Evolutionary conservation across 1,140 invertebrate species (phyloP).

Genomic region (Ostrea denselamellosa): DNA sequence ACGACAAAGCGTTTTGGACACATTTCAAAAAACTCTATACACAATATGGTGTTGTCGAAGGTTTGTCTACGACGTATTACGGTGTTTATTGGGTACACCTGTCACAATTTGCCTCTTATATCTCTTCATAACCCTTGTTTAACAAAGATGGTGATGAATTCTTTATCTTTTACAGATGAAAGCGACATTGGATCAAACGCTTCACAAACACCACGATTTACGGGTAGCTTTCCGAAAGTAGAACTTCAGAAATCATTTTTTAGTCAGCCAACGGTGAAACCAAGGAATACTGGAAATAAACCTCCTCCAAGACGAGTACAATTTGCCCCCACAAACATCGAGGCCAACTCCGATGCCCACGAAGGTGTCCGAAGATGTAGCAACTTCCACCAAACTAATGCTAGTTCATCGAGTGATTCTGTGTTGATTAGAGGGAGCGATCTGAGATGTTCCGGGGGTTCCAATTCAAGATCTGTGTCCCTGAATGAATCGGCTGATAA

Average conservation of each 20-base stretch:
- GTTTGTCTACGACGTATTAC: slow-evolving; percentile 39
- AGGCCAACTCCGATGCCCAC: not conserved
- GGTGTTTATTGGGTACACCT: not conserved
- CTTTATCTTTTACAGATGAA: slow-evolving; percentile 58
- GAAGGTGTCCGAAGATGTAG: not conserved
- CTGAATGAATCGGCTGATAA: slow-evolving; percentile 46
- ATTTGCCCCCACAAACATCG: slow-evolving; percentile 4
- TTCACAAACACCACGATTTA: slow-evolving; percentile 56
- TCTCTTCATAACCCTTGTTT: too few relatives aligned
- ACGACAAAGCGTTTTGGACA: slow-evolving; percentile 53
- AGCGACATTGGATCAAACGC: slow-evolving; percentile 62
- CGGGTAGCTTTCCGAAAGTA: slow-evolving; percentile 53
- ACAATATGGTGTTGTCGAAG: slow-evolving; percentile 51
- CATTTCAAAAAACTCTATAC: slow-evolving; percentile 53
- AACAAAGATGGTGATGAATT: not conserved
- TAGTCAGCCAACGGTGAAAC: not conserved
- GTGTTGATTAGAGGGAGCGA: not conserved
- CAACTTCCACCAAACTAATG: not conserved
- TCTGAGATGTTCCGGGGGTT: not conserved
- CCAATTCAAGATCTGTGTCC: not conserved
- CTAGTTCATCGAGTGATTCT: slow-evolving; percentile 39
- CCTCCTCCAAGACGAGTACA: slow-evolving; percentile 27
- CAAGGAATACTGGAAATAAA: not conserved
- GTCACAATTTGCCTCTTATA: not conserved
- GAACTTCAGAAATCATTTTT: slow-evolving; percentile 59